Percentiles rank a stretch among this genome's conserved stretches.
Conservation (phyloP, 2,113 vertebrate species). For the Phyllostomus hastatus region DNA sequence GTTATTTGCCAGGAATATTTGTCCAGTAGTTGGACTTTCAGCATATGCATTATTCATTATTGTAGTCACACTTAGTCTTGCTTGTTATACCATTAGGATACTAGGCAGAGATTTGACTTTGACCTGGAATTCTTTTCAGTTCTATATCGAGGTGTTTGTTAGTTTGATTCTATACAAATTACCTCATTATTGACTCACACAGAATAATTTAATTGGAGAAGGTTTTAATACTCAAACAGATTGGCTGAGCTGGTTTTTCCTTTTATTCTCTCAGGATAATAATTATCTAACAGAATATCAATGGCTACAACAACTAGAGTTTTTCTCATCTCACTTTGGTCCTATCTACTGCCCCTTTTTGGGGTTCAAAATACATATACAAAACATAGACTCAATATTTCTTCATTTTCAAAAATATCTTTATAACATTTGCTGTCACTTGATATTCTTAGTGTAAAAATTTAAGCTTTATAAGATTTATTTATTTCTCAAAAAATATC, state of each 20-base stretch:
- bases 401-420: neutral
- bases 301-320: neutral
- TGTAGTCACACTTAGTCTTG: slow-evolving; percentile 2
- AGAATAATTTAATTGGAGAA: slow-evolving; percentile 59
- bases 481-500: slow-evolving; percentile 30
- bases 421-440: neutral
- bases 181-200: slow-evolving; percentile 50
- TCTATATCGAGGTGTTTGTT: slow-evolving; percentile 37
- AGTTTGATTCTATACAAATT: slow-evolving; percentile 38
- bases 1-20: neutral
- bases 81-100: neutral
- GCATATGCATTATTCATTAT: slow-evolving; percentile 16
- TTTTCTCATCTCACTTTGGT: neutral
- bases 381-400: slow-evolving; percentile 8
- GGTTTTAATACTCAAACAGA: slow-evolving; percentile 42
- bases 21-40: slow-evolving; percentile 2
- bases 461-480: slow-evolving; percentile 24
- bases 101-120: slow-evolving; percentile 42
- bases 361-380: neutral
- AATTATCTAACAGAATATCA: slow-evolving; percentile 28
- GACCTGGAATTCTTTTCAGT: slow-evolving; percentile 43
- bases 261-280: slow-evolving; percentile 2
- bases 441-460: neutral
- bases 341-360: neutral
- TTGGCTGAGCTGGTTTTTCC: neutral